Conservation (phyloP, 2,113 vertebrate species). For the Ibidorhyncha struthersii region DNA sequence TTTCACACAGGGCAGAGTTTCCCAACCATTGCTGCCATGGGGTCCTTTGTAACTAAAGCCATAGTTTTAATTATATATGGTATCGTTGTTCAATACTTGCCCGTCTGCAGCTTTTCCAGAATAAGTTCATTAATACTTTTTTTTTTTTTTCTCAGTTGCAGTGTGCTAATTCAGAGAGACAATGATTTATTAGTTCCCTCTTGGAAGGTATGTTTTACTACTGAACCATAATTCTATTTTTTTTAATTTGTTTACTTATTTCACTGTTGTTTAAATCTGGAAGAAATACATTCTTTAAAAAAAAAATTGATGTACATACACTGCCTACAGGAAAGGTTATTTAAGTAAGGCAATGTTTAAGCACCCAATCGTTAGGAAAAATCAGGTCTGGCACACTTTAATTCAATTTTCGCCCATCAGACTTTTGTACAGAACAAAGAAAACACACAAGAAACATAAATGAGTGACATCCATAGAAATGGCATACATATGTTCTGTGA, state of each 20-base stretch:
- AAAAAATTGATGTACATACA: not conserved
- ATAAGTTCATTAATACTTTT: not conserved
- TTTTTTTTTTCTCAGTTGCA: not conserved
- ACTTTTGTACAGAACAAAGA: not conserved
- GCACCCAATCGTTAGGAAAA: not conserved
- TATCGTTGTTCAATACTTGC: not conserved
- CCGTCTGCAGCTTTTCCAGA: not conserved
- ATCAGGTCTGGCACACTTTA: not conserved
- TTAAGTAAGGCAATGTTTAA: not conserved
- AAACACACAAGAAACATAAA: not conserved
- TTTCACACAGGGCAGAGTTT: conserved; percentile 1
- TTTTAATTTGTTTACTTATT: not conserved
- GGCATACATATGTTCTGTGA: not conserved
- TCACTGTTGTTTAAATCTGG: not conserved
- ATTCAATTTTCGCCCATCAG: not conserved
- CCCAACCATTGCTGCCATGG: not conserved
- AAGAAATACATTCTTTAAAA: rapidly evolving
- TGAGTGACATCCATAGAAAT: not conserved
- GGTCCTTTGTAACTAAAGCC: not conserved
- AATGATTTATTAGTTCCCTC: not conserved
- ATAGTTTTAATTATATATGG: not conserved
- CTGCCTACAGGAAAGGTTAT: not conserved
- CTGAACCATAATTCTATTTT: not conserved
- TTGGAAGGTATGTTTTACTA: not conserved
- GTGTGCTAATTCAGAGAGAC: not conserved